Base-by-base conservation (phyloP, 2,888 invertebrate genomes). In the Chouioia cunea region DNA sequence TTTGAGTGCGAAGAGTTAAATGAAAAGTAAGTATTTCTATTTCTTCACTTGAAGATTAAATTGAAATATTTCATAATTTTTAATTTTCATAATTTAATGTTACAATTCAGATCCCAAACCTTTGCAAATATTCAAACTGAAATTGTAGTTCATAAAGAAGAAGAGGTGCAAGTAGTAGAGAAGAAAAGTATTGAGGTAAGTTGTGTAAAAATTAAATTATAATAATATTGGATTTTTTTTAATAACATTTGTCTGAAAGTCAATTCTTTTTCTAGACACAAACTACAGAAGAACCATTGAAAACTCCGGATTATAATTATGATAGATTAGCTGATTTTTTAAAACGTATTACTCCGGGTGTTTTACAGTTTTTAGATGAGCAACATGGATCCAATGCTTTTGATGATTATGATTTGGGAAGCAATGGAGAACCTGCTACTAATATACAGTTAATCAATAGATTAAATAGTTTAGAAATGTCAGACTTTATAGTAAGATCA, bases 341-440 rank as follows among this genome's bases (percentile, higher is more conserved):
- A 27, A 83, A 81, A 18, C 80, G 76, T 44, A 80, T 85, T 6
- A 80, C 83, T 2, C 85, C 85, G 14, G 77, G 77, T 53, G 76
- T 85, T 15, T 65, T 85, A 1, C 81, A 82, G 65, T 80, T 79
- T 20, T 76, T 85, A 18, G 84, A 85, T 47, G 83, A 85, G 71
- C 74, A 81, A 44, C 77, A 81, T 58, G 83, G 80, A 8, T 81
- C 76, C 46, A 78, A 77, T 73, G 81, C 82, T 10, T 83, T 85
- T 58, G 79, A 85, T 43, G 81, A 80, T 59, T 85, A 84, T 59
- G 76, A 83, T 71, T 77, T 81, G 8, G 73, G 76, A 36, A 71
- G 73, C 4, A 74, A 73, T 0, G 79, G 78, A 56, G 77, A 80
- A 59, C 63, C 79, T 2, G 58, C 70, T 0, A 56, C 73, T 20